Percentiles rank a stretch among this genome's conserved stretches.
These are phyloP conservation scores for Acrobasis suavella DNA, from an alignment of 2,888 invertebrate species.

Conservation along the genomic window DNA sequence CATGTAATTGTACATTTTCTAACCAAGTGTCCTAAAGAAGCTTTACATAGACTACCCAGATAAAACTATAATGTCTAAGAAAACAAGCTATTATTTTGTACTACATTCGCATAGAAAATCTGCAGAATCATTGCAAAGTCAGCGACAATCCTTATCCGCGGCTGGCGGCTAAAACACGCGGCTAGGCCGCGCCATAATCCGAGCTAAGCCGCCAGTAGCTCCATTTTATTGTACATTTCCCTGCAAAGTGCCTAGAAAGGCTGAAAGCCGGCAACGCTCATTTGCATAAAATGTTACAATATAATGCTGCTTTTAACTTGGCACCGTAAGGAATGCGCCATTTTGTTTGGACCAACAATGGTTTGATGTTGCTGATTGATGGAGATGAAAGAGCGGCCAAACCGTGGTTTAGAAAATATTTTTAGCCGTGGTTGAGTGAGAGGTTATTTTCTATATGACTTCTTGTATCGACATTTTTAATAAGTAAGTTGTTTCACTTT, in stretches of 20 bases:
- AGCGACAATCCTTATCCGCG: constrained; percentile 21
- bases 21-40: neutral
- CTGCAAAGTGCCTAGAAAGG: constrained; percentile 60
- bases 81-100: neutral
- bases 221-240: constrained; percentile 59
- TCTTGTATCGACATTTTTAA: neutral
- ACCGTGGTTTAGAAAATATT: neutral
- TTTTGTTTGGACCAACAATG: constrained; percentile 61
- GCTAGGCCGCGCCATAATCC: constrained; percentile 46
- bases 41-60: neutral
- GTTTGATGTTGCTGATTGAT: constrained; percentile 58
- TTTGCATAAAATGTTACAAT: constrained; percentile 66
- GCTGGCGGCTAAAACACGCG: constrained; percentile 30
- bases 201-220: constrained; percentile 46
- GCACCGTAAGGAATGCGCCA: constrained; percentile 46
- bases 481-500: neutral
- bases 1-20: neutral
- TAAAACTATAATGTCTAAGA: too few relatives aligned
- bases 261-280: constrained; percentile 60
- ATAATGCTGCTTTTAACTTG: constrained; percentile 59
- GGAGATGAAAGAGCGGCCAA: constrained; percentile 42
- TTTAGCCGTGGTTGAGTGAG: neutral
- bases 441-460: too few relatives aligned
- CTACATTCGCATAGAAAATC: too few relatives aligned
- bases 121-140: constrained; percentile 7